Percentiles rank a stretch among this genome's conserved stretches.
Conservation (phyloP, 2,797 vertebrate genomes). For the Karalla daura region DNA sequence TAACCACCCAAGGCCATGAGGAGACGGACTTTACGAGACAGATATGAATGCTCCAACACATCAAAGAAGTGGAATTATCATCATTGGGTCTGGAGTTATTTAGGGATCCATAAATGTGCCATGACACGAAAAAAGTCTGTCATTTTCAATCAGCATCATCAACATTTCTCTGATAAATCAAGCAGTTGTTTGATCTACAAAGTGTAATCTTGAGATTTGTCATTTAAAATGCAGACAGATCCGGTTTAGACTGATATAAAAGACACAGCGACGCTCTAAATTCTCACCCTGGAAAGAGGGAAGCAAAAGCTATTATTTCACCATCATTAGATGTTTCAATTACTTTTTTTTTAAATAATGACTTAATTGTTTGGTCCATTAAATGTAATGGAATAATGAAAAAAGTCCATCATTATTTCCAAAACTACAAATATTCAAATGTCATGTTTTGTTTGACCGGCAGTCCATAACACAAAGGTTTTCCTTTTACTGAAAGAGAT, state of each 20-base stretch:
- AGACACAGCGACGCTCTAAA: not conserved
- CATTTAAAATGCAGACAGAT: not conserved
- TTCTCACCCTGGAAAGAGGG: not conserved
- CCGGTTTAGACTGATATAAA: not conserved
- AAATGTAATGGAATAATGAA: not conserved
- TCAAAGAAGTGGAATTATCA: constrained; percentile 24
- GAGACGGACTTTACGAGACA: constrained; percentile 7
- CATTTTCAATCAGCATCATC: not conserved
- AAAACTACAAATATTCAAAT: not conserved
- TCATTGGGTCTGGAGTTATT: constrained; percentile 17
- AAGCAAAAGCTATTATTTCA: not conserved
- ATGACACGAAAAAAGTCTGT: not conserved
- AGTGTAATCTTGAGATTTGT: not conserved
- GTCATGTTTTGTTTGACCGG: not conserved
- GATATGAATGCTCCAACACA: constrained; percentile 28
- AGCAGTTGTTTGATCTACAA: not conserved
- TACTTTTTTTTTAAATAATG: not conserved
- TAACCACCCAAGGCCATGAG: constrained; percentile 46
- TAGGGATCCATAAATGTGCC: constrained; percentile 1
- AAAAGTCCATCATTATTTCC: not conserved
- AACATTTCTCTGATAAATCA: not conserved
- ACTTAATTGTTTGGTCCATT: not conserved
- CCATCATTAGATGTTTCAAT: not conserved
- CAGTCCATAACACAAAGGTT: not conserved
- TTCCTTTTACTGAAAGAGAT: too few relatives aligned